Conservation (phyloP, 2,113 vertebrate genomes). For the Serilophus lunatus region DNA sequence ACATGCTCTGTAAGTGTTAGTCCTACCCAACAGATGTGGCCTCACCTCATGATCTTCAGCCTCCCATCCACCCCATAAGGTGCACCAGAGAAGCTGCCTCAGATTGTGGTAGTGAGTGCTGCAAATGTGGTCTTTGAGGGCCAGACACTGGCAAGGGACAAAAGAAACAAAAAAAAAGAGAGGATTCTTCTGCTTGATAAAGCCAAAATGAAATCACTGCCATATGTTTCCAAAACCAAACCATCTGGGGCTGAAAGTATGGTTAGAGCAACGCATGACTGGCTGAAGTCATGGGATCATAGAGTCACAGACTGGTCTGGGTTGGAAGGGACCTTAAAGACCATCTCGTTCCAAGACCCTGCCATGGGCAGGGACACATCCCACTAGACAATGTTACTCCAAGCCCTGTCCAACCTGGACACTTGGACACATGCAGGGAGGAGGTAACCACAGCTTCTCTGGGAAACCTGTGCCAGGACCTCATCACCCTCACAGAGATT, state of each 20-base stretch:
- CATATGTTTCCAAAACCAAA: not conserved
- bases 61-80: not conserved
- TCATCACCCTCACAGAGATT: rapidly evolving
- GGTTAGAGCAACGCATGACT: not conserved
- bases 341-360: not conserved
- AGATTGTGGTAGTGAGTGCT: not conserved
- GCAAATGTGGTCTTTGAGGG: not conserved
- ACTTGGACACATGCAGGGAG: not conserved
- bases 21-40: not conserved
- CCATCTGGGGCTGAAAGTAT: not conserved
- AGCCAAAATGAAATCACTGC: not conserved
- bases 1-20: not conserved
- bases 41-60: not conserved
- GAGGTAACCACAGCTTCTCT: not conserved
- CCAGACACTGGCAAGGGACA: not conserved
- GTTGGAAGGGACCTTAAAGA: too few relatives aligned
- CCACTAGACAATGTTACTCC: not conserved
- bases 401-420: not conserved
- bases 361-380: not conserved
- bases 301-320: too few relatives aligned
- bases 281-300: not conserved
- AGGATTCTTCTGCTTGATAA: not conserved
- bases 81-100: not conserved
- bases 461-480: not conserved
- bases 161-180: not conserved